Evolutionary conservation across 2,797 vertebrate genomes (phyloP), one percentile per base, ranked within the genome.

Genomic region (Xerus rutilus): DNA sequence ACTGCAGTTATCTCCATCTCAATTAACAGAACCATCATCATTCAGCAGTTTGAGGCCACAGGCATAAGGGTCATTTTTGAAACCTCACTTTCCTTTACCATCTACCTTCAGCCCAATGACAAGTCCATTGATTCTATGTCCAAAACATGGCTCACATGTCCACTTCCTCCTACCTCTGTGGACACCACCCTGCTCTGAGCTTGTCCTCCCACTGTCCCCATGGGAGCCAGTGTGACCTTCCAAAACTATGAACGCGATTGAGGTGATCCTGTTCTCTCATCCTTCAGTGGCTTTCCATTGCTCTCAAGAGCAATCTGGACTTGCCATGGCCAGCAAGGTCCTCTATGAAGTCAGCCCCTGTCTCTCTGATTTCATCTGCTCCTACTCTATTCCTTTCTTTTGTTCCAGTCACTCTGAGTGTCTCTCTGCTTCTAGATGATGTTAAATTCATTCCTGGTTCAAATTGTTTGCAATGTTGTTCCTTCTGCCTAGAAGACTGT

Each of bases 361-460:
- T 45, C 47, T 73, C 73, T 83, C 64, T 87, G 77, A 83, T 86
- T 78, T 82, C 57, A 90, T 92, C 90, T 47, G 28, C 54, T 59
- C 21, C 30, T 67, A 28, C 54, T 77, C 23, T 88, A 74, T 54
- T 82, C 45, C 54, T 84, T 74, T 76, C 5, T 69, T 69, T 83
- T 45, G 62, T 62, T 73, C 25, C 76, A 84, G 49, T 72, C 64
- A n/a, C 35, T 78, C 17, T 77, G 76, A 79, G 43, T 76, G 85
- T 78, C 84, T 89, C 57, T 92, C 59, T 89, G 57, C 59, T 93
- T 84, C 72, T 83, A 73, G 64, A 64, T 43, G 76, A 67, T 84
- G 57, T 6, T 87, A 93, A 93, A 94, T 64, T 79, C 77, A 79
- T 88, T 91, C 82, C 77, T 87, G 93, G 72, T 70, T 94, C 59